phyloP scores from a whole-genome alignment of 1,140 invertebrate genomes.

The Drosophila melanica region DNA sequence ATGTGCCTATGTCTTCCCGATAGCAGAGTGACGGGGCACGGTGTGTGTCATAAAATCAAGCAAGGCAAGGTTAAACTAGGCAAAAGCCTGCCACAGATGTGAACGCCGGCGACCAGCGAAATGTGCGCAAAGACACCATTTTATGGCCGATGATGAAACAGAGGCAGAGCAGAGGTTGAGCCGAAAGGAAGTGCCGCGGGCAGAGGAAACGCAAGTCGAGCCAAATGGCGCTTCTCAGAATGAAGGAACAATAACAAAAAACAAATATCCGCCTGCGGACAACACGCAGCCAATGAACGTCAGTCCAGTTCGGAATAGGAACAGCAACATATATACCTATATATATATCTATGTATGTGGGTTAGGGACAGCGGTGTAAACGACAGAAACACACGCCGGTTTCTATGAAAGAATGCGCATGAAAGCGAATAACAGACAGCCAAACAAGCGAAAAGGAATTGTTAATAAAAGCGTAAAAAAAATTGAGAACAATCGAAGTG shows the following conservation, averaged over 20 bases:
- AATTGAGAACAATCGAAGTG: conserved; percentile 34
- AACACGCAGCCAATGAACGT: conserved; percentile 71
- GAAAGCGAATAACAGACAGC: conserved; percentile 13
- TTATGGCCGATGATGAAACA: conserved; percentile 58
- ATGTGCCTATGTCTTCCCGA: conserved; percentile 36
- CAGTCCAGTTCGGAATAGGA: conserved; percentile 24
- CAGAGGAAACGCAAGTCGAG: conserved; percentile 23
- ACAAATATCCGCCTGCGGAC: conserved; percentile 61
- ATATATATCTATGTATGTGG: neutral
- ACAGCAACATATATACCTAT: neutral
- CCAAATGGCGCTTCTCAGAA: conserved; percentile 51
- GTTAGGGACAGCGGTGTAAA: neutral
- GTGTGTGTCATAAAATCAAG: conserved; percentile 34
- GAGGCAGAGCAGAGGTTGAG: conserved; percentile 2
- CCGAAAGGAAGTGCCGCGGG: neutral
- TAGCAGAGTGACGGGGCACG: conserved; percentile 3
- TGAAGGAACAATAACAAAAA: conserved; percentile 74
- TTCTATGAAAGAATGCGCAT: conserved; percentile 5
- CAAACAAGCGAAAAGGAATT: conserved; percentile 10
- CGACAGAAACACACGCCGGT: conserved; percentile 6
- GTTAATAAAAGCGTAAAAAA: conserved; percentile 19
- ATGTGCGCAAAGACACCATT: conserved; percentile 67
- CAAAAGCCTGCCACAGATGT: conserved; percentile 51
- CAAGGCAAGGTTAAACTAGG: conserved; percentile 55
- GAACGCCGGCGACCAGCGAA: conserved; percentile 61